phyloP scores from a whole-genome alignment of 2,888 invertebrate species.

The Diaprepes abbreviatus region DNA sequence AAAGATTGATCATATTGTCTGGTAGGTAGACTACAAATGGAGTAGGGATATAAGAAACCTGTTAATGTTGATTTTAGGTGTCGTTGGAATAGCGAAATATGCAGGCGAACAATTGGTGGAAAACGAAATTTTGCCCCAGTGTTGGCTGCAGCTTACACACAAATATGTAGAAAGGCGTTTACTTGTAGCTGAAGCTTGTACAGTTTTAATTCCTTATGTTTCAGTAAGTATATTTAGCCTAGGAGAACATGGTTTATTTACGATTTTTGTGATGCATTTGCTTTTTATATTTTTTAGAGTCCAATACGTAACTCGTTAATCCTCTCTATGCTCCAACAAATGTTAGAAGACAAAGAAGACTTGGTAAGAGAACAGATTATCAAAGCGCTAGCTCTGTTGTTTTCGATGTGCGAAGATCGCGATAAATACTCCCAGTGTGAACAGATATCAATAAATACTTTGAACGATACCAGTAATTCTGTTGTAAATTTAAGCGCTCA shows the following conservation, averaged over 20 bases:
- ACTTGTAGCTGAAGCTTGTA: conserved; percentile 78
- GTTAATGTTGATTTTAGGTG: conserved; percentile 59
- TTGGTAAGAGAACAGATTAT: conserved; percentile 74
- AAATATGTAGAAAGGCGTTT: conserved; percentile 77
- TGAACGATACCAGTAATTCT: conserved; percentile 71
- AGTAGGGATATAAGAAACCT: too few species aligned
- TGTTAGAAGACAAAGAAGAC: conserved; percentile 78
- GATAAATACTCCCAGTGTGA: conserved; percentile 76
- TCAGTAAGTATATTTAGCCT: conserved; percentile 73
- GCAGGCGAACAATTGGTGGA: conserved; percentile 72
- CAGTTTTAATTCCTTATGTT: conserved; percentile 75
- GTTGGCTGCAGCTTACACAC: conserved; percentile 81
- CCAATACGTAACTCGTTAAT: conserved; percentile 77
- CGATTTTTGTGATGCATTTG: too few species aligned
- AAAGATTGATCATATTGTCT: conserved; percentile 73
- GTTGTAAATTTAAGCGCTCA: conserved; percentile 71
- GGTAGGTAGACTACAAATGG: conserved; percentile 61
- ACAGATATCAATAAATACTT: conserved; percentile 72
- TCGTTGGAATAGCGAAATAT: conserved; percentile 68
- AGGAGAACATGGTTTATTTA: too few species aligned
- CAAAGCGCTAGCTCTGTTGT: conserved; percentile 73
- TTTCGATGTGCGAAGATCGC: conserved; percentile 75
- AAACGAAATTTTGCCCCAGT: conserved; percentile 77
- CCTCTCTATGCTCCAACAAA: conserved; percentile 80
- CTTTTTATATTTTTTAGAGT: conserved; percentile 64